Evolutionary conservation across 2,797 vertebrate genomes (phyloP).

Genomic region (Sebastes flavidus): DNA sequence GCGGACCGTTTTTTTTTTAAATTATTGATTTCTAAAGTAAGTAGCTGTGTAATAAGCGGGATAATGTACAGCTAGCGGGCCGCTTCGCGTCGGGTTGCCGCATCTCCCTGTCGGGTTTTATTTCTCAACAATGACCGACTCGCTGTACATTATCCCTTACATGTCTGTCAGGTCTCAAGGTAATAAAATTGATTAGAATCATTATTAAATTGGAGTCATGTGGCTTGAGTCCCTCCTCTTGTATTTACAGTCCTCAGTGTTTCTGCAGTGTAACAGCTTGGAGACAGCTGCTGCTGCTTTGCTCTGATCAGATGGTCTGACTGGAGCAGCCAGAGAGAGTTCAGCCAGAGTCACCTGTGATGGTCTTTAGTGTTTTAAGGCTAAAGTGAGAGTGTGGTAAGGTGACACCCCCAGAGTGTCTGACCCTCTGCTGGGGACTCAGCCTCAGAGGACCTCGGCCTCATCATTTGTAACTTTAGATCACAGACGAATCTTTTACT

Average conservation of each 20-base stretch:
- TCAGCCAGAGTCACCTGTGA: conserved; percentile 4
- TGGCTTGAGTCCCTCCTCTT: background rate
- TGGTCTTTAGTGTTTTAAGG: background rate
- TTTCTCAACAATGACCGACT: too few relatives aligned
- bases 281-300: background rate
- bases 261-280: background rate
- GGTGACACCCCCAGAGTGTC: conserved; percentile 25
- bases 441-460: background rate
- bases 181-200: background rate
- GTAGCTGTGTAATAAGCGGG: too few relatives aligned
- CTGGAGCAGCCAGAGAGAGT: background rate
- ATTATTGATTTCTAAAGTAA: too few relatives aligned
- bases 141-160: too few relatives aligned
- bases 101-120: too few relatives aligned
- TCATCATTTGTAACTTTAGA: conserved; percentile 49
- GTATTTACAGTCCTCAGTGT: background rate
- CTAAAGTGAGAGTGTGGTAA: conserved; percentile 22
- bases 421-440: background rate
- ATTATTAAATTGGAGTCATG: background rate
- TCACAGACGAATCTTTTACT: background rate
- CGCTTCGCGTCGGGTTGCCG: too few relatives aligned
- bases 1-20: too few relatives aligned
- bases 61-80: too few relatives aligned
- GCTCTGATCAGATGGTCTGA: background rate
- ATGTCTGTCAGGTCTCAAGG: background rate